Conservation (phyloP, 2,797 vertebrate genomes). For the Huso huso region DNA sequence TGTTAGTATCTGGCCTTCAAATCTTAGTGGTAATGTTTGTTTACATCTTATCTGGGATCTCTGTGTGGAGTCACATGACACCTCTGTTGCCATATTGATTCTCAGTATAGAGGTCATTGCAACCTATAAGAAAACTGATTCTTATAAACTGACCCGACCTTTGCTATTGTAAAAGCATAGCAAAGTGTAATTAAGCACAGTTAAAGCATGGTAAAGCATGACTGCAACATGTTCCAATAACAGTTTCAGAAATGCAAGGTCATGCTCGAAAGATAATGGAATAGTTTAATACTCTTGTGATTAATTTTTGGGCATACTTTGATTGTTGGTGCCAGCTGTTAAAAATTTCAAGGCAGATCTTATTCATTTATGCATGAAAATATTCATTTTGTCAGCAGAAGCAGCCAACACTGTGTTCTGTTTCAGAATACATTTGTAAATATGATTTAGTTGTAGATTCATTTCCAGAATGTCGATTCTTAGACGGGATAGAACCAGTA, state of each 20-base stretch:
- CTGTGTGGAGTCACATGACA: not conserved
- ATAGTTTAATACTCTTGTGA: slow-evolving; percentile 3
- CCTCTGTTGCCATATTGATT: slow-evolving; percentile 4
- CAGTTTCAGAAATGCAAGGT: not conserved
- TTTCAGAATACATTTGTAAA: too few species aligned
- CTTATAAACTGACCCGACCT: not conserved
- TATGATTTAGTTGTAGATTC: too few species aligned
- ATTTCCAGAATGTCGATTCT: too few species aligned
- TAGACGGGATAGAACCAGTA: too few species aligned
- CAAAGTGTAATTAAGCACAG: too few species aligned
- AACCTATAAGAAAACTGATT: slow-evolving; percentile 2
- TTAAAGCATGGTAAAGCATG: too few species aligned
- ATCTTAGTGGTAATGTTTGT: too few species aligned
- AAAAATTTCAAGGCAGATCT: not conserved
- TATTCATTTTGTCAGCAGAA: not conserved
- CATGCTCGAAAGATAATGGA: not conserved
- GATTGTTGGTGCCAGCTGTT: slow-evolving; percentile 10
- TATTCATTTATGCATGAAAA: slow-evolving; percentile 1
- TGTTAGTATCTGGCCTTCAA: too few species aligned
- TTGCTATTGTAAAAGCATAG: too few species aligned
- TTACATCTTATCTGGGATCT: too few species aligned
- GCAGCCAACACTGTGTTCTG: too few species aligned
- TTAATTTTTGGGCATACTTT: not conserved
- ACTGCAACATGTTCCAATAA: too few species aligned
- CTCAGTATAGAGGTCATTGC: slow-evolving; percentile 3